Percentiles rank a stretch among this genome's conserved stretches.
These are phyloP conservation scores for Andrena bicolor DNA, from an alignment of 2,888 invertebrate species.

Conservation along the genomic window DNA sequence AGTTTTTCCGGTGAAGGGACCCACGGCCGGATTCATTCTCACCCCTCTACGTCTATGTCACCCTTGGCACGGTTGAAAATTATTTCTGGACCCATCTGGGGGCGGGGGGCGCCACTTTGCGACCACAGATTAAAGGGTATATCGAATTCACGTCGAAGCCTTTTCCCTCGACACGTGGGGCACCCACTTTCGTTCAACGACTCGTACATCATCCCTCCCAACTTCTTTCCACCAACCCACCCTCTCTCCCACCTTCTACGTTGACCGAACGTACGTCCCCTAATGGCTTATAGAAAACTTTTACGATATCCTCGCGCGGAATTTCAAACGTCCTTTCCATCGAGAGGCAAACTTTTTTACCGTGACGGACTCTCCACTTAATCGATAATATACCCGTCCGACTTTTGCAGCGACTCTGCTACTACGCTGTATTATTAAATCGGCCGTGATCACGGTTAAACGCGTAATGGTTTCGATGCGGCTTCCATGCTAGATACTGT, in stretches of 20 bases:
- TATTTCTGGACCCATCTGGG: conserved; percentile 48
- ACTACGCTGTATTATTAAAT: background rate
- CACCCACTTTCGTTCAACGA: conserved; percentile 19
- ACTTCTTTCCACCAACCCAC: conserved; percentile 42
- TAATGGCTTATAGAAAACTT: conserved; percentile 60
- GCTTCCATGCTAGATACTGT: background rate
- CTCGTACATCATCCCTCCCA: conserved; percentile 35
- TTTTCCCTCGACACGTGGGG: conserved; percentile 7
- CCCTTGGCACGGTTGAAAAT: conserved; percentile 37
- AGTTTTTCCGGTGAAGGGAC: conserved; percentile 37
- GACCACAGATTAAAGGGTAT: conserved; percentile 37
- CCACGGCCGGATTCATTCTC: background rate
- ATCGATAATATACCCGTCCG: conserved; percentile 42
- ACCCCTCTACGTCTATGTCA: background rate
- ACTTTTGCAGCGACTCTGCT: conserved; percentile 25
- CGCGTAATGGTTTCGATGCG: conserved; percentile 3
- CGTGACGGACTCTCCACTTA: conserved; percentile 26
- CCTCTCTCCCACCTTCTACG: conserved; percentile 27
- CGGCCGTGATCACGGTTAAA: background rate
- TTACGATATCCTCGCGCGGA: conserved; percentile 48
- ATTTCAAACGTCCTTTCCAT: conserved; percentile 45
- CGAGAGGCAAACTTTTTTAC: conserved; percentile 42
- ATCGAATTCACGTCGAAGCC: conserved; percentile 28
- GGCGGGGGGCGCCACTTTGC: background rate
- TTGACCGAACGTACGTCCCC: conserved; percentile 40